phyloP scores from a whole-genome alignment of 2,888 invertebrate species.

The Orgyia antiqua region DNA sequence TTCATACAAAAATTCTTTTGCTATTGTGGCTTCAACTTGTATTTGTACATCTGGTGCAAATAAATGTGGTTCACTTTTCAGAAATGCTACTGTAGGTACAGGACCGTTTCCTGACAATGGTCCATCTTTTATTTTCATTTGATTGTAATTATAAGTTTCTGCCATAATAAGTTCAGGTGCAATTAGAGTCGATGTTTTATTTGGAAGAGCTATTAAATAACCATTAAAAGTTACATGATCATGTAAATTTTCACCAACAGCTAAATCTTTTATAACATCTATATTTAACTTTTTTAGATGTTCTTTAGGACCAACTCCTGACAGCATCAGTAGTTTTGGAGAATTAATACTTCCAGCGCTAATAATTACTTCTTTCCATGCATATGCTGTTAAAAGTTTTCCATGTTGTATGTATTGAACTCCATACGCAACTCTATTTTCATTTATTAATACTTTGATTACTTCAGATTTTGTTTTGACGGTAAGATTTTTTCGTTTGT shows the following conservation, averaged over 20 bases:
- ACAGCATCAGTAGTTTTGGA: slow-evolving; percentile 51
- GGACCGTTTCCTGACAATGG: slow-evolving; percentile 75
- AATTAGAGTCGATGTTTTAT: slow-evolving; percentile 62
- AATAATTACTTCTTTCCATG: slow-evolving; percentile 52
- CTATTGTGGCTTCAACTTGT: slow-evolving; percentile 62
- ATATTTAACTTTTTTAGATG: slow-evolving; percentile 43
- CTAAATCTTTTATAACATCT: slow-evolving; percentile 38
- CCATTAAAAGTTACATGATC: slow-evolving; percentile 58
- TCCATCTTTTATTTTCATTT: slow-evolving; percentile 45
- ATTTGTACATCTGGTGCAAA: slow-evolving; percentile 81
- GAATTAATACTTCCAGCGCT: slow-evolving; percentile 48
- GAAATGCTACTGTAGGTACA: slow-evolving; percentile 75
- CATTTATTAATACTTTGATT: slow-evolving; percentile 74
- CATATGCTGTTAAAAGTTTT: slow-evolving; percentile 32
- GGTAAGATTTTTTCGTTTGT: slow-evolving; percentile 66
- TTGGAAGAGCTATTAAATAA: slow-evolving; percentile 63
- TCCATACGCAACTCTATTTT: slow-evolving; percentile 46
- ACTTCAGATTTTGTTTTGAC: slow-evolving; percentile 73
- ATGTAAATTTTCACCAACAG: slow-evolving; percentile 57
- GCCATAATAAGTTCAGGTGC: slow-evolving; percentile 45
- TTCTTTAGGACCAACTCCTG: slow-evolving; percentile 53
- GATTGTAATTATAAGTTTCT: slow-evolving; percentile 52
- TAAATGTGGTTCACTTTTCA: slow-evolving; percentile 51
- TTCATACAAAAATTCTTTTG: slow-evolving; percentile 62
- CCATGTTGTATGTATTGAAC: slow-evolving; percentile 38